Base-by-base conservation (phyloP, 2,888 invertebrate species). In the Parnassius apollo region DNA sequence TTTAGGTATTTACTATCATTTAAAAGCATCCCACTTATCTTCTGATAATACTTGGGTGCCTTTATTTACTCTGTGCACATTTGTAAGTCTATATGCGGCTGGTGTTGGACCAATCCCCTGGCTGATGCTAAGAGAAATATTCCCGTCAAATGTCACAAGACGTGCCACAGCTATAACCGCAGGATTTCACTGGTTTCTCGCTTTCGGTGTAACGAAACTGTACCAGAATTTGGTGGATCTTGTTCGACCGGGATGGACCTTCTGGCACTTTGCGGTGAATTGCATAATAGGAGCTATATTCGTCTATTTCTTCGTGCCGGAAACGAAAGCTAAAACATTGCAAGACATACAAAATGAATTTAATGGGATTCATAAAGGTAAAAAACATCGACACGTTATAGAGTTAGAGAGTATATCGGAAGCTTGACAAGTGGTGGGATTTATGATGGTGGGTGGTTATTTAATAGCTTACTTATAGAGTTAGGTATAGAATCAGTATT, bases 101-200 rank as follows among this genome's bases (percentile, higher is more conserved):
- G 96, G 96, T 1, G 94, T 93, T 22, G 95, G 95, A 0, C 95
- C 95, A 0, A 94, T 96, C 42, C 95, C 95, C 0, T 95, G 95
- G 95, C 81, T 95, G 73, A 93, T 96, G 92, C 72, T 94, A 22
- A 87, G 95, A 55, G 95, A 95, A 78, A 89, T 96, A 50, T 94
- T 96, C 70, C 91, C 95, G 8, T 80, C 93, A 0, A 92, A 94
- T 65, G 93, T 93, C 0, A 94, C 93, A 57, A 93, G 93, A 53
- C 76, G 93, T 62, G 95, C 96, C 0, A 94, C 94, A 42, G 94
- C 95, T 0, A 85, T 95, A n/a, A 93, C 95, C 0, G 94, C 94
- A 2, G 92, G 94, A 11, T 90, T 94, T 59, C 95, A 95, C 71
- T 96, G 96, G 96, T 85, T 93, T 12, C 80, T 94, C n/a, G 94